Evolutionary conservation across 2,797 vertebrate genomes (phyloP).

Genomic region (Enteromius paludinosus): DNA sequence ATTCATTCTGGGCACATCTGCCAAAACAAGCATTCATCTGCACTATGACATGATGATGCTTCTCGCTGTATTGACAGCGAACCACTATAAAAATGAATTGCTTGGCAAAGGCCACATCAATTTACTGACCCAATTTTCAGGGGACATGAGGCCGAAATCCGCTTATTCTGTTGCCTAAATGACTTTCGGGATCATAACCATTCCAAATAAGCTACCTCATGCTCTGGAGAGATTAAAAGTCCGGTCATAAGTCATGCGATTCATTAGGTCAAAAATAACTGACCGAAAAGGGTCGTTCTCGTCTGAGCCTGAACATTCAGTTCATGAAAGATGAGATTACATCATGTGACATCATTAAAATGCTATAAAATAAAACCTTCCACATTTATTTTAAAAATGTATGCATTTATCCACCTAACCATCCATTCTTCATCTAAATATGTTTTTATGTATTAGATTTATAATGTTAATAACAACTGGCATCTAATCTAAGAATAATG

Average conservation of each 20-base stretch:
- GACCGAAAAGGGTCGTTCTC: not conserved
- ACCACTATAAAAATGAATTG: constrained; percentile 68
- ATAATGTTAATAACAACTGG: not conserved
- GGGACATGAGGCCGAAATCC: constrained; percentile 65
- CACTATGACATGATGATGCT: constrained; percentile 56
- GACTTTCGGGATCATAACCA: constrained; percentile 56
- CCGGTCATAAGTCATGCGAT: constrained; percentile 43
- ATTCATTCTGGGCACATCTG: constrained; percentile 65
- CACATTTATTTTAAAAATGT: not conserved
- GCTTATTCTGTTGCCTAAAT: constrained; percentile 64
- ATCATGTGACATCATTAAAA: constrained; percentile 3
- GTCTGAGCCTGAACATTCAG: not conserved
- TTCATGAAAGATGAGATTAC: constrained; percentile 11
- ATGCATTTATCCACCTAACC: not conserved
- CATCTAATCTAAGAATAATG: not conserved
- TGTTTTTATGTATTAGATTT: not conserved
- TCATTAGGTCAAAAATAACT: constrained; percentile 39
- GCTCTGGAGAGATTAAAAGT: constrained; percentile 37
- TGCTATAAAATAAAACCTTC: not conserved
- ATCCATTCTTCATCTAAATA: not conserved
- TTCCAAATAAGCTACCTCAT: constrained; percentile 48
- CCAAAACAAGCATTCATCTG: constrained; percentile 64
- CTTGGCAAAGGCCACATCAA: constrained; percentile 65
- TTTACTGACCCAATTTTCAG: constrained; percentile 74
- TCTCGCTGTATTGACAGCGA: constrained; percentile 67